Base-by-base conservation (phyloP, 1,140 invertebrate species). In the Drosophila suzukii region DNA sequence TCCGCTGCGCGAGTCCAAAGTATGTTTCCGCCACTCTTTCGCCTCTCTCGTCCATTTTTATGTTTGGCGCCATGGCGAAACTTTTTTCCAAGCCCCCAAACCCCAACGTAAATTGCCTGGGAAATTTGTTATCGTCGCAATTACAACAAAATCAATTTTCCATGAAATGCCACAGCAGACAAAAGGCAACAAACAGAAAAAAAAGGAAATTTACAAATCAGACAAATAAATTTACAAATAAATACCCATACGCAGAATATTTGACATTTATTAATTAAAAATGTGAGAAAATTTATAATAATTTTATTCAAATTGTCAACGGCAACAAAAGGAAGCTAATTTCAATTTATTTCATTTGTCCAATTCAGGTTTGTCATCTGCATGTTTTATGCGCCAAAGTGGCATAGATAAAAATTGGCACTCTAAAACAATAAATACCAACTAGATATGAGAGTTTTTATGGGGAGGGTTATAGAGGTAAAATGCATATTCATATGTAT, bases 261-360 rank as follows among this genome's bases (percentile, higher is more conserved):
- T 89, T 88, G 84, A 88, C 84, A 89, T 84, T 89, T 88, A 89
- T 89, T 89, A 88, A 88, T 88, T 88, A 88, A 88, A 88, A 88
- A 81, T 90, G 77, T 62, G 55, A 59, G 57, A 63, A 86, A 88
- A 84, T 88, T 74, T 88, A 84, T 88, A 88, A 89, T 88, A 88
- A 88, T 88, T 89, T 88, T 89, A 88, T 88, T 88, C 85, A 89
- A 83, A 88, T 86, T 86, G 82, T 86, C 82, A 86, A 70, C 79
- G 56, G 82, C 83, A 88, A 83, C 79, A 86, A 72, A 86, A 89
- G 83, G 84, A 82, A 88, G 83, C 83, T 83, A 89, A 88, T 88
- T 89, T 88, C 63, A 88, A 83, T 89, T 80, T 88, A 88, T 89
- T 80, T 83, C 82, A 88, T 82, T 76, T 79, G 57, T 75, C 47